Evolutionary conservation across 2,888 invertebrate species (phyloP).

Genomic region (Drosophila greeni): DNA sequence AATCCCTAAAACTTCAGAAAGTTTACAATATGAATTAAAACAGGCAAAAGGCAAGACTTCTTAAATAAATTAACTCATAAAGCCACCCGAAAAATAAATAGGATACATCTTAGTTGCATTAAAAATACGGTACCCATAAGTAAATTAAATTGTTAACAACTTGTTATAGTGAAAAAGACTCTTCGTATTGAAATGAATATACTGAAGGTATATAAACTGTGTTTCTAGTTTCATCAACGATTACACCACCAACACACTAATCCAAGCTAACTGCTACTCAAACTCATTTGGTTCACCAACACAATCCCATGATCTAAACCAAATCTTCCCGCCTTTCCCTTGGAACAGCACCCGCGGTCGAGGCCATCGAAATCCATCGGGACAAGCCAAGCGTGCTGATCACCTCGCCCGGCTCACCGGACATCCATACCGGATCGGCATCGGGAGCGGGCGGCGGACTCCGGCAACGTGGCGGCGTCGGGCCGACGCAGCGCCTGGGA

Average conservation of each 20-base stretch:
- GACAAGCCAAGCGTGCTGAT: slow-evolving; percentile 95
- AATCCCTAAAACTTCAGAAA: no score
- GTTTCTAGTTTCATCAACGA: slow-evolving; percentile 1
- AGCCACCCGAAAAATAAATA: no score
- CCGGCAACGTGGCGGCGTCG: slow-evolving; percentile 68
- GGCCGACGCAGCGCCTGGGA: slow-evolving; percentile 55
- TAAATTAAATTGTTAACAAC: background rate
- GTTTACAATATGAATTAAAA: no score
- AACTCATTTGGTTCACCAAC: background rate
- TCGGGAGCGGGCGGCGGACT: slow-evolving; percentile 59
- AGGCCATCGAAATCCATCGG: slow-evolving; percentile 79
- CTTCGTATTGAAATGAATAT: background rate
- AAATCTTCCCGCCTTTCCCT: background rate
- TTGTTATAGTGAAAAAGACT: background rate
- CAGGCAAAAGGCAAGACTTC: background rate
- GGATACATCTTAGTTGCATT: background rate
- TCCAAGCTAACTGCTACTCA: slow-evolving; percentile 9
- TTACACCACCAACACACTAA: slow-evolving; percentile 23
- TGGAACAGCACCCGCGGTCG: slow-evolving; percentile 67
- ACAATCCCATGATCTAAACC: background rate
- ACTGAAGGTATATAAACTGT: background rate
- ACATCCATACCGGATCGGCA: slow-evolving; percentile 81
- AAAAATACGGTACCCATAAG: background rate
- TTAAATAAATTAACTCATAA: background rate
- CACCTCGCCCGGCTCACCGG: slow-evolving; percentile 96